Base-by-base conservation (phyloP, 2,888 invertebrate genomes). In the Miltochrista miniata region DNA sequence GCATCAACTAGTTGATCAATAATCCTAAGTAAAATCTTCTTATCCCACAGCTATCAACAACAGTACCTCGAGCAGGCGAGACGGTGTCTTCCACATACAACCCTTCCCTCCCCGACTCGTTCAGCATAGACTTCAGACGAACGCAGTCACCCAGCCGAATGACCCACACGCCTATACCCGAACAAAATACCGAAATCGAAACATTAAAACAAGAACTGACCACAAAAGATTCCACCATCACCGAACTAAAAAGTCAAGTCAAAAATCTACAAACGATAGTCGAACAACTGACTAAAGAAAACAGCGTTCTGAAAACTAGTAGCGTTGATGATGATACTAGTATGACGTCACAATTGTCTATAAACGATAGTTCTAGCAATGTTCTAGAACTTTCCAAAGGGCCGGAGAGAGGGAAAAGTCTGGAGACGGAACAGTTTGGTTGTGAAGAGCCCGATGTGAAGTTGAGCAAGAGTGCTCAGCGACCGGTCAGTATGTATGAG, bases 401-500 rank as follows among this genome's bases (percentile, higher is more conserved):
- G 1, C 78, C 70, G 35, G 90, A 90, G 67, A 68, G 89, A 36
- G 91, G 92, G 47, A 85, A 90, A 57, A 91, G 90, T 50, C 64
- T 90, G 24, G 90, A 90, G 49, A 85, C 85, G 9, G 90, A 90
- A 1, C 76, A 76, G 59, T 64, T 87, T 56, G 60, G 67, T 77
- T 87, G 58, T 83, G 93, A 93, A 56, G 92, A 93, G 14, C 85
- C 90, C 31, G 92, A 93, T 50, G 74, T 87, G 45, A 91, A 90
- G 73, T 78, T 85, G 14, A 61, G 83, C 53, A 88, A 87, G 68
- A 69, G 73, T 52, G 86, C 87, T 56, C 96, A 95, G 81, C 92
- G 97, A 73, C 97, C 97, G 69, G 96, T 95, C 68, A 97, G 97
- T 87, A 97, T 97, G 97, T 97, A 95, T 86, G 97, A 97, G 85